phyloP scores from a whole-genome alignment of 2,113 vertebrate genomes.

The Daphoenositta chrysoptera region DNA sequence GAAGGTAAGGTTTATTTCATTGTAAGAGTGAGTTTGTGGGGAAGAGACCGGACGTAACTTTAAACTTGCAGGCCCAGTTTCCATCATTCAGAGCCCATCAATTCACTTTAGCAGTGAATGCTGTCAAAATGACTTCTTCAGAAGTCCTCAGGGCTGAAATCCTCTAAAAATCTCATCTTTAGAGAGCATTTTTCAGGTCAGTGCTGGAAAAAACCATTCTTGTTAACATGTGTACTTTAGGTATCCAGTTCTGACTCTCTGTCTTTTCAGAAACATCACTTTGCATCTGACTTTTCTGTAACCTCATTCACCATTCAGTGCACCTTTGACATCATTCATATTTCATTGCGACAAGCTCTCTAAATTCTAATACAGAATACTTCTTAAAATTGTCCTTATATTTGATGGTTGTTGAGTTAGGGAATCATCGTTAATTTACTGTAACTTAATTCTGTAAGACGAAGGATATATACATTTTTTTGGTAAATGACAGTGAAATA shows the following conservation, averaged over 20 bases:
- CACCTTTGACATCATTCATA: slow-evolving; percentile 25
- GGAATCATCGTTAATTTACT: slow-evolving; percentile 19
- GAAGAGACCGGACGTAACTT: neutral
- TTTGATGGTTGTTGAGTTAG: neutral
- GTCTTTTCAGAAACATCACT: neutral
- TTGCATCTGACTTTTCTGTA: slow-evolving; percentile 11
- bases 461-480: neutral
- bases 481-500: neutral
- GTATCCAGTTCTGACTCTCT: neutral
- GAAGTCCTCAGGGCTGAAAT: neutral
- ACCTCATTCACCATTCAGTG: neutral
- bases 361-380: slow-evolving; percentile 21
- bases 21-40: fast-evolving
- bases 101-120: neutral
- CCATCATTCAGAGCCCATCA: neutral
- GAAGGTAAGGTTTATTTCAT: neutral
- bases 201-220: neutral
- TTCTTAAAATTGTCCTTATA: neutral
- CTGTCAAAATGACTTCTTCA: neutral
- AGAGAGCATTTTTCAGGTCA: neutral
- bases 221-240: neutral
- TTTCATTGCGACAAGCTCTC: slow-evolving; percentile 8
- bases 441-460: slow-evolving; percentile 4
- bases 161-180: neutral
- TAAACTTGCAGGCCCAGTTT: neutral